phyloP scores from a whole-genome alignment of 2,888 invertebrate species.

The Torymus aiolomorphi region DNA sequence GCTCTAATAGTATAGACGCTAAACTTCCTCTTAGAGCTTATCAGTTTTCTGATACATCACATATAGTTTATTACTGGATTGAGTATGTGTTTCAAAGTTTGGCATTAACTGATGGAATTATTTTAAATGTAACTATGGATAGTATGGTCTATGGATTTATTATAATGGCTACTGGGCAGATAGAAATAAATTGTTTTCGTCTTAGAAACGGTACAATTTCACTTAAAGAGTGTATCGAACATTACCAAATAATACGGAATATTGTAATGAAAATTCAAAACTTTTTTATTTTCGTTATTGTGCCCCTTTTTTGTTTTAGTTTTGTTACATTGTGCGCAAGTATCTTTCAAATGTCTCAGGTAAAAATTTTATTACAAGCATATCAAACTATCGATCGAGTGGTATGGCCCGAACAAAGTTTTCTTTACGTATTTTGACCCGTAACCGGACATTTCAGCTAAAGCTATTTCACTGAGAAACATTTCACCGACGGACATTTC shows the following conservation, averaged over 20 bases:
- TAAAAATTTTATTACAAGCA: not conserved
- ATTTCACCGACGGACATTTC: too few relatives aligned
- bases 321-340: conserved; percentile 46
- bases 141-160: conserved; percentile 51
- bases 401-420: too few relatives aligned
- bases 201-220: conserved; percentile 2
- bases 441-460: too few relatives aligned
- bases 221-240: conserved; percentile 30
- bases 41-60: conserved; percentile 41
- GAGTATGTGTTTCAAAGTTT: conserved; percentile 36
- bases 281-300: conserved; percentile 42
- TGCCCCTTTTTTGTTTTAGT: conserved; percentile 49
- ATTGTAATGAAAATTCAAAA: conserved; percentile 38
- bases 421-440: too few relatives aligned
- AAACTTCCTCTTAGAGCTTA: conserved; percentile 45
- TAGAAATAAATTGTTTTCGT: conserved; percentile 38
- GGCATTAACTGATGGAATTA: conserved; percentile 35
- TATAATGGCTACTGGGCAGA: conserved; percentile 38
- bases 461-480: too few relatives aligned
- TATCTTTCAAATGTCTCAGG: conserved; percentile 53
- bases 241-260: conserved; percentile 39
- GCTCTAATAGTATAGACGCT: not conserved
- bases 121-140: conserved; percentile 52
- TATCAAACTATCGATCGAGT: too few relatives aligned
- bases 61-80: conserved; percentile 5